These are phyloP conservation scores for Aspidoscelis tigris DNA, from an alignment of 2,113 vertebrate species.

Conservation along the genomic window DNA sequence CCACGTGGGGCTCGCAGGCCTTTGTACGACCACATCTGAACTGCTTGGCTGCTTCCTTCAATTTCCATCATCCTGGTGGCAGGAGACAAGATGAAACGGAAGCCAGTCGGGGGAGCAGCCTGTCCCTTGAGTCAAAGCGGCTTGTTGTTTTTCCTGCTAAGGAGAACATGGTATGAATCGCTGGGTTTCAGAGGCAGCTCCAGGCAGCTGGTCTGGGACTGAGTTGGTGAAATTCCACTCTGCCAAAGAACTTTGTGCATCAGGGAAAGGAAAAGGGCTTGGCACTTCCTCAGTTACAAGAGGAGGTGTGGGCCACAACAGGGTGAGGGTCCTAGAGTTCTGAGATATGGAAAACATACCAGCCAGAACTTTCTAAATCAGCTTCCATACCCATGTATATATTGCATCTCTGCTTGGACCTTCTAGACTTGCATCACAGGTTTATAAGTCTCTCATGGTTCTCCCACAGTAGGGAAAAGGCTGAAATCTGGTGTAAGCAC, in stretches of 20 bases:
- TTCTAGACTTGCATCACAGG: background rate
- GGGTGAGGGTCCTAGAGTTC: background rate
- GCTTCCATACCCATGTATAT: background rate
- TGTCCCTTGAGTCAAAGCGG: background rate
- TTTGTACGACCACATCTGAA: conserved; percentile 22
- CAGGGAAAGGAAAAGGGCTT: background rate
- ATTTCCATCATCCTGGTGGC: conserved; percentile 29
- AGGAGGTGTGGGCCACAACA: background rate
- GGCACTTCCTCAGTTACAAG: background rate
- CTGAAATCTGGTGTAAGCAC: background rate
- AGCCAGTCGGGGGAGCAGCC: conserved; percentile 9
- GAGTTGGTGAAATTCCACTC: conserved; percentile 19
- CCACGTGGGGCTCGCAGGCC: conserved; percentile 8
- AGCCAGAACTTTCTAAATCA: background rate
- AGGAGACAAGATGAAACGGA: conserved; percentile 41
- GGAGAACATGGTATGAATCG: background rate
- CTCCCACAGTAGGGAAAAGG: background rate
- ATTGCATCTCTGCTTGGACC: background rate
- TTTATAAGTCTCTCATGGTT: background rate
- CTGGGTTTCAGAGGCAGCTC: conserved; percentile 3
- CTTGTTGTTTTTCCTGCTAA: conserved; percentile 16
- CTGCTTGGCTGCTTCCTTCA: conserved; percentile 36
- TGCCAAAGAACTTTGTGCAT: conserved; percentile 14
- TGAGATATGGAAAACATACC: background rate
- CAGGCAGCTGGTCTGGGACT: conserved; percentile 32